These are phyloP conservation scores for Ammospiza maritima DNA, from an alignment of 2,797 vertebrate species.

Conservation along the genomic window DNA sequence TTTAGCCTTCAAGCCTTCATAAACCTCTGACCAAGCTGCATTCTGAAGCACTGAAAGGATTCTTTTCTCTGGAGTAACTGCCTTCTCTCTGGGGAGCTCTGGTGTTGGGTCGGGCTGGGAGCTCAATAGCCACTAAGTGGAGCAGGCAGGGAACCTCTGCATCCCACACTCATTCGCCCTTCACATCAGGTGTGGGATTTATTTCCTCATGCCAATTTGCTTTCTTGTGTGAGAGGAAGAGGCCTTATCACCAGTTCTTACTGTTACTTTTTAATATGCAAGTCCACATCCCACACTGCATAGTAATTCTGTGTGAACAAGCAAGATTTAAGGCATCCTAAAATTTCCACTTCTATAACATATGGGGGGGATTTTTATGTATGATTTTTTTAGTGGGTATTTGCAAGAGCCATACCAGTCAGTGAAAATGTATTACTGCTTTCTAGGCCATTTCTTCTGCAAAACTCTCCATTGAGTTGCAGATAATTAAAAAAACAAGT, in stretches of 20 bases:
- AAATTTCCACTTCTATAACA: neutral
- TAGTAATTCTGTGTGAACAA: neutral
- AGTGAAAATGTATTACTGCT: neutral
- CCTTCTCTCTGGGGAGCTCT: neutral
- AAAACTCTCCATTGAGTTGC: neutral
- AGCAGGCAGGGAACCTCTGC: neutral
- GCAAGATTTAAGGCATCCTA: neutral
- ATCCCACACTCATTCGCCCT: accelerated
- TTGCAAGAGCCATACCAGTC: neutral
- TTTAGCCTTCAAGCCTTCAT: neutral
- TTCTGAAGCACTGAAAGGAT: neutral
- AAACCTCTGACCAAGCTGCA: neutral
- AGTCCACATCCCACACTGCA: neutral
- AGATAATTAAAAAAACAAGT: neutral
- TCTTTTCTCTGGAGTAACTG: neutral
- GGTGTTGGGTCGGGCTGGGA: neutral
- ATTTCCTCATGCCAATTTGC: neutral
- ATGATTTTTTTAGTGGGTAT: neutral
- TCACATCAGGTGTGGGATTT: neutral
- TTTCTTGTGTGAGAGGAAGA: neutral
- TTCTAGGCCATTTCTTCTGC: neutral
- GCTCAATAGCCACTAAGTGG: neutral
- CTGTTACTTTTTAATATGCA: neutral
- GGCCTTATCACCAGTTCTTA: neutral
- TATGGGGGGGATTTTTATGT: neutral